A percentile compares a stretch with the other conserved stretches of the same genome.
Evolutionary conservation across 2,888 invertebrate species (phyloP).

Genomic region (Mesodorylaimus sp.): DNA sequence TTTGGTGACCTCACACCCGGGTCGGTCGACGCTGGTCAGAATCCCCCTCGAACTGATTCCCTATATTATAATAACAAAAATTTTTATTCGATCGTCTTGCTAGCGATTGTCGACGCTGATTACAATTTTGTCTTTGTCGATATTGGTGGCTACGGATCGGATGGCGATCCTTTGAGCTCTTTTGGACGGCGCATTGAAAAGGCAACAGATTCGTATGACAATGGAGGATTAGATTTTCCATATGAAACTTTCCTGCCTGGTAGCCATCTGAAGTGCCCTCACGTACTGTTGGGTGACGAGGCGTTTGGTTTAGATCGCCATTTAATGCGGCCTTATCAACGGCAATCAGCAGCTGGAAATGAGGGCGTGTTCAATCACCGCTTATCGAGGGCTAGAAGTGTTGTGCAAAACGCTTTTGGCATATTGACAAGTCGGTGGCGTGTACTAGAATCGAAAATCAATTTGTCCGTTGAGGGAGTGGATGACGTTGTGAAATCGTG

Average conservation of each 20-base stretch:
- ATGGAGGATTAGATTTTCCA: too few species aligned
- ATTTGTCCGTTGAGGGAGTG: neutral
- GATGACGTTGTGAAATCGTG: neutral
- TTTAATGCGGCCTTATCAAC: slow-evolving; percentile 16
- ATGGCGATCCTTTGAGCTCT: slow-evolving; percentile 20
- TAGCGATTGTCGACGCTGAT: too few species aligned
- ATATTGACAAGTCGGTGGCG: neutral
- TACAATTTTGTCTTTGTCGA: slow-evolving; percentile 29
- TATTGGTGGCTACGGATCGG: slow-evolving; percentile 25
- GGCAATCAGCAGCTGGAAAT: slow-evolving; percentile 1
- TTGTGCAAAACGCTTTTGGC: slow-evolving; percentile 15
- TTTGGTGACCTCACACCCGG: too few species aligned
- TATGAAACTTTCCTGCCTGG: too few species aligned
- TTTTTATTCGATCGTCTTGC: slow-evolving; percentile 26
- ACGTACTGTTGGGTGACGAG: slow-evolving; percentile 18
- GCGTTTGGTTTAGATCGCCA: slow-evolving; percentile 17
- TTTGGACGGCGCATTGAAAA: neutral
- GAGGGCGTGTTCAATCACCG: slow-evolving; percentile 9
- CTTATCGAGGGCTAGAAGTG: slow-evolving; percentile 11
- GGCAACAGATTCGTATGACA: too few species aligned
- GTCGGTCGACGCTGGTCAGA: too few species aligned
- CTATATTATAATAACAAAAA: slow-evolving; percentile 26
- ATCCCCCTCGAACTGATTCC: slow-evolving; percentile 19
- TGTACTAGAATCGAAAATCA: neutral
- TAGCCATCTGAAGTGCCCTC: too few species aligned